Evolutionary conservation across 2,888 invertebrate genomes (phyloP).

Genomic region (Artemia sinica): DNA sequence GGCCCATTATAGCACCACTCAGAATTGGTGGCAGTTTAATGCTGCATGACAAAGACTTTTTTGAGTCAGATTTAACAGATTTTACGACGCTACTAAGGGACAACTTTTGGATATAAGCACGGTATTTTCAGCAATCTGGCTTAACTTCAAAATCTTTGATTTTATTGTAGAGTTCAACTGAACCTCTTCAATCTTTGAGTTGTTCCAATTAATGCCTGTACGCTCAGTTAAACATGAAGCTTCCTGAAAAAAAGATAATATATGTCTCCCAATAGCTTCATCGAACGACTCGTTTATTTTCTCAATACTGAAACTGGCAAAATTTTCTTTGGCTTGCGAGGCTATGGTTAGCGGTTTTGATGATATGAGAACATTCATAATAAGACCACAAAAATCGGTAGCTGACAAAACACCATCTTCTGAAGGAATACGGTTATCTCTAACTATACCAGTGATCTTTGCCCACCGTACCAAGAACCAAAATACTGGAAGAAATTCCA

Average conservation of each 20-base stretch:
- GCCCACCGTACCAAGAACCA: constrained; percentile 17
- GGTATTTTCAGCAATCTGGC: no score
- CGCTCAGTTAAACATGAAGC: no score
- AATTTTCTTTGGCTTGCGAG: neutral
- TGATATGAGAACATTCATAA: neutral
- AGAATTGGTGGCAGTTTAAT: neutral
- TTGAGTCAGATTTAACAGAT: neutral
- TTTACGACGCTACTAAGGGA: neutral
- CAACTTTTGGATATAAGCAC: neutral
- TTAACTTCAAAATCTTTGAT: no score
- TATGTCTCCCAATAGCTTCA: no score
- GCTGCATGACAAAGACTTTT: neutral
- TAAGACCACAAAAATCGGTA: constrained; percentile 15
- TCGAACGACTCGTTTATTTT: no score
- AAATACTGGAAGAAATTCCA: neutral
- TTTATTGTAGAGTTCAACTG: no score
- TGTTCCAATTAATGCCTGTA: no score
- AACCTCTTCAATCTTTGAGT: no score
- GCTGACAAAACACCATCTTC: neutral
- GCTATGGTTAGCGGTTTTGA: neutral
- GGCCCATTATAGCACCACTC: neutral
- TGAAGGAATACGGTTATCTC: constrained; percentile 15
- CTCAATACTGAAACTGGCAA: neutral
- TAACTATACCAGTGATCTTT: constrained; percentile 1
- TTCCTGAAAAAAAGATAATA: no score